phyloP scores from a whole-genome alignment of 2,113 vertebrate species.

The Phrynosoma platyrhinos region DNA sequence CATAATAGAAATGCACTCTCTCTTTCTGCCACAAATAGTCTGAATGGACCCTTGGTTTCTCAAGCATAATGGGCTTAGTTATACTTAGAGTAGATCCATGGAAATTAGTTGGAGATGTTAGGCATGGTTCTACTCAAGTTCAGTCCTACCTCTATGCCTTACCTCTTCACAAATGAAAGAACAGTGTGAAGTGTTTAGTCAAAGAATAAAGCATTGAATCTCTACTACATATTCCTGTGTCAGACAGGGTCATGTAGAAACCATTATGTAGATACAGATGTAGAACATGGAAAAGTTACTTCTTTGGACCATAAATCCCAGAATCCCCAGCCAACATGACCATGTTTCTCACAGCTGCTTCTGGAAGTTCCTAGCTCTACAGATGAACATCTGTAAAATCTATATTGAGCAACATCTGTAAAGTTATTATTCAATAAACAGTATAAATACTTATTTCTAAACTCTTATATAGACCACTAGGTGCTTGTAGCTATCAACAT shows the following conservation, averaged over 20 bases:
- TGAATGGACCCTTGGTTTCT: slow-evolving; percentile 50
- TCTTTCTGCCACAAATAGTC: slow-evolving; percentile 47
- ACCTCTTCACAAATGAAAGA: too few species aligned
- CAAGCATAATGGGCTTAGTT: slow-evolving; percentile 7
- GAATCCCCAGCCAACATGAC: too few species aligned
- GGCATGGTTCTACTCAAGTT: background rate
- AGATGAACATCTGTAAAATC: slow-evolving; percentile 1
- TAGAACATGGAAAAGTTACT: slow-evolving; percentile 14
- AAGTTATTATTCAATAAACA: slow-evolving; percentile 11
- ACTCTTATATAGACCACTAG: background rate
- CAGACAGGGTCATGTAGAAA: slow-evolving; percentile 59
- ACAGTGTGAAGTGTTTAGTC: too few species aligned
- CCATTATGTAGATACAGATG: slow-evolving; percentile 57
- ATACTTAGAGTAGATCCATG: rapidly evolving
- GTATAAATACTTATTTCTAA: too few species aligned
- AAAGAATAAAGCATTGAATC: background rate
- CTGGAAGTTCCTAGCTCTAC: too few species aligned
- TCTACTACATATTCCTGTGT: slow-evolving; percentile 11
- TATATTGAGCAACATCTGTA: background rate
- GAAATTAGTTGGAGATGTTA: background rate
- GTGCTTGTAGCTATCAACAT: background rate
- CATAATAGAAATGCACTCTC: background rate
- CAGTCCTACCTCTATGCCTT: too few species aligned
- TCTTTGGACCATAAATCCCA: too few species aligned
- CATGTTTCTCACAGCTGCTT: too few species aligned